These are phyloP conservation scores for Mythimna albipuncta DNA, from an alignment of 2,888 invertebrate genomes.

Conservation along the genomic window DNA sequence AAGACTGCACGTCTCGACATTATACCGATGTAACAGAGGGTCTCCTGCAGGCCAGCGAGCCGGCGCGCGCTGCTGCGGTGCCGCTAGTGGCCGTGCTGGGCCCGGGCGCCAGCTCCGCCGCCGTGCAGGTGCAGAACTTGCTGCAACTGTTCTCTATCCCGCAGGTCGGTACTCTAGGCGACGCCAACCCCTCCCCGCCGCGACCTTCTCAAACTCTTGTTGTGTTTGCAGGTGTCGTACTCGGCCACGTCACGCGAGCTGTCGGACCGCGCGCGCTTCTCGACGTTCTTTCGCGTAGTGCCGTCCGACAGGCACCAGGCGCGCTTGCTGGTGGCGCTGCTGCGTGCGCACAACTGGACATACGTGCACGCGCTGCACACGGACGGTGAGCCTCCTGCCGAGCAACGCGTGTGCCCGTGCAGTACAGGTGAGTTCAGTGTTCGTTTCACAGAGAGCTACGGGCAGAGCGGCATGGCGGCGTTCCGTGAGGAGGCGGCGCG, in stretches of 20 bases:
- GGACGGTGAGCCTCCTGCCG: constrained; percentile 87
- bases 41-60: constrained; percentile 13
- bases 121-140: constrained; percentile 94
- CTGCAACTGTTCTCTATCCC: constrained; percentile 92
- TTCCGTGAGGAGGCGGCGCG: constrained; percentile 93
- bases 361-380: constrained; percentile 94
- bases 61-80: constrained; percentile 61
- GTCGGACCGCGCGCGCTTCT: constrained; percentile 94
- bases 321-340: constrained; percentile 93
- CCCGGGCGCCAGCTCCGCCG: constrained; percentile 93
- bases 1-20: background rate
- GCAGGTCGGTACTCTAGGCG: constrained; percentile 88
- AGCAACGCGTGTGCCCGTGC: background rate
- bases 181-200: background rate
- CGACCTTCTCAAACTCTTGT: background rate
- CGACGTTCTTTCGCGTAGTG: constrained; percentile 94
- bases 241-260: constrained; percentile 94
- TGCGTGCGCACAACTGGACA: constrained; percentile 93
- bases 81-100: constrained; percentile 93
- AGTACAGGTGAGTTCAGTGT: background rate
- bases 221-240: constrained; percentile 88
- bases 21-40: background rate
- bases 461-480: constrained; percentile 94
- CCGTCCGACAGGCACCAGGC: constrained; percentile 95
- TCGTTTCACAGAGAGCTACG: constrained; percentile 91